These are phyloP conservation scores for Drosophila virilis DNA, from an alignment of 1,140 invertebrate species.

Conservation along the genomic window DNA sequence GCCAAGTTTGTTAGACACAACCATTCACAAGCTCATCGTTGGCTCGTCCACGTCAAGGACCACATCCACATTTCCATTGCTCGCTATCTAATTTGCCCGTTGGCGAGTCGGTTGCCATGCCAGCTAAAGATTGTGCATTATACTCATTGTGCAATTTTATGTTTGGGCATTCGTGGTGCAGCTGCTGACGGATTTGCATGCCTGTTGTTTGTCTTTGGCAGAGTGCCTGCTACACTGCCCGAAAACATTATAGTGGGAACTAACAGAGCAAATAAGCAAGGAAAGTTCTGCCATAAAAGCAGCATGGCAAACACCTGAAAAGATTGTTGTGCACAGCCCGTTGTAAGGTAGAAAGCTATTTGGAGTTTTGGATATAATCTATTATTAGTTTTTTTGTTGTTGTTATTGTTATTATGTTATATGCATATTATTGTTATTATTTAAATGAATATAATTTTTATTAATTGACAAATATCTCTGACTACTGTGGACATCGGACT, in stretches of 20 bases:
- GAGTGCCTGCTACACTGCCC: conserved; percentile 8
- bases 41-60: background rate
- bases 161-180: conserved; percentile 1
- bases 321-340: too few species aligned
- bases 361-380: too few species aligned
- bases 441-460: too few species aligned
- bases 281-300: too few species aligned
- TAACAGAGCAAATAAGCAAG: background rate
- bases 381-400: too few species aligned
- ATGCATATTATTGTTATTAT: too few species aligned
- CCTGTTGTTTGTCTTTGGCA: conserved; percentile 17
- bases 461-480: too few species aligned
- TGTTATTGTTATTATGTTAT: too few species aligned
- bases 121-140: conserved; percentile 46
- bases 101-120: conserved; percentile 31
- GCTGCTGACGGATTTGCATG: conserved; percentile 9
- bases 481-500: too few species aligned
- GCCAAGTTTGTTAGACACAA: conserved; percentile 42
- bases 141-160: conserved; percentile 42
- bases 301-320: too few species aligned
- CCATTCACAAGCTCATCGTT: conserved; percentile 9
- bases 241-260: background rate
- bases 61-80: conserved; percentile 2
- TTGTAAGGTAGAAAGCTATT: too few species aligned
- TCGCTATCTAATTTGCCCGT: conserved; percentile 17